Evolutionary conservation across 2,113 vertebrate genomes (phyloP), one percentile per base, ranked within the genome.

Genomic region (Myrmophylax atrothorax): DNA sequence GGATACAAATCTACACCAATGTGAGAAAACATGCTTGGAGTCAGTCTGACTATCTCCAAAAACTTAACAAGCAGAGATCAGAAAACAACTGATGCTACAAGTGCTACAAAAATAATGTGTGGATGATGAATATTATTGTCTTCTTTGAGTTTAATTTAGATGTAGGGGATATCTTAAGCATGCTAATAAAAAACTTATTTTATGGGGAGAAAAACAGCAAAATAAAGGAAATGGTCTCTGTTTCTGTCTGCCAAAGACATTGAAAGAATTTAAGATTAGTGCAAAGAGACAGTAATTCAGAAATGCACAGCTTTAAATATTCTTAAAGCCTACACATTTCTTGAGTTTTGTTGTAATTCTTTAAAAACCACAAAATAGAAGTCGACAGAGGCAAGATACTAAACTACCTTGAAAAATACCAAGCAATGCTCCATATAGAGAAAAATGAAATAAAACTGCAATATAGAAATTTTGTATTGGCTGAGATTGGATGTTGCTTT

Each of bases 241-340:
- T 44, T 88, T 69, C 26, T 58, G 16, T 73, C 26, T 42, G 40
- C 73, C 74, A 68, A 55, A n/a, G 55, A 28, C 24, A 23, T 23
- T 9, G 38, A 81, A 75, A 40, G 31, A 67, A 37, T 74, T 70
- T 40, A 73, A 70, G 49, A 85, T 96, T 38, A 94, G 80, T 52
- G 50, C 31, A 55, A 74, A 79, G n/a, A 60, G 60, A 50, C 38
- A 70, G 49, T 63, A 6, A 82, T 90, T 89, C 22, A 52, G 74
- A 84, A 84, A 74, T 23, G 60, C 10, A 82, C 83, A 94, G 35
- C 93, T 94, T 82, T 66, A 53, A 94, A 49, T 52, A 83, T 76
- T 92, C 35, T 38, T 28, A 62, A 84, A 87, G 33, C 50, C 58
- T 79, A 64, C 16, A 28, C 40, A 9, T 90, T 93, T 66, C 37